phyloP scores from a whole-genome alignment of 2,797 vertebrate species.

The Enteromius anoplus region DNA sequence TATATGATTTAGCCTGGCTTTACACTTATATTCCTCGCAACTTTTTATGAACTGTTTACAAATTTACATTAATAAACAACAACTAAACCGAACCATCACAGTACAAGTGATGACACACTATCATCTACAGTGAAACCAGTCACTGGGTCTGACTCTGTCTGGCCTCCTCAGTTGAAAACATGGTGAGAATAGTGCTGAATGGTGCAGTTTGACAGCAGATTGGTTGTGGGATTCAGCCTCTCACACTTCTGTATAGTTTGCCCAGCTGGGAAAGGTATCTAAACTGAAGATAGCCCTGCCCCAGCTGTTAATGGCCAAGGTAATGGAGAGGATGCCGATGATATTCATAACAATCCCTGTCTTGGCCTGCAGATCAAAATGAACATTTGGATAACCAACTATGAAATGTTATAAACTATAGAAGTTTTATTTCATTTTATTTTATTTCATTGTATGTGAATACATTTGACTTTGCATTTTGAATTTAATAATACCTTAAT shows the following conservation, averaged over 20 bases:
- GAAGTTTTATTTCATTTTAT: too few relatives aligned
- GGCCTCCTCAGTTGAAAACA: background rate
- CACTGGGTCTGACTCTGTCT: constrained; percentile 5
- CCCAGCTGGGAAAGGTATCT: constrained; percentile 89
- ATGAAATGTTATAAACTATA: background rate
- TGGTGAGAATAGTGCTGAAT: constrained; percentile 6
- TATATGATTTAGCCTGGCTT: background rate
- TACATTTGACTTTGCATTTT: background rate
- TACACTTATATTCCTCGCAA: background rate
- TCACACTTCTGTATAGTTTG: constrained; percentile 83
- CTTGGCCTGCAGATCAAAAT: constrained; percentile 79
- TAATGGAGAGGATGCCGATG: constrained; percentile 87
- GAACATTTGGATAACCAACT: background rate
- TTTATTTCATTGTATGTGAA: background rate
- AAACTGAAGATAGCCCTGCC: constrained; percentile 88
- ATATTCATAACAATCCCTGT: constrained; percentile 92
- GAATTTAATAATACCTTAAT: background rate
- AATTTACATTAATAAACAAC: background rate
- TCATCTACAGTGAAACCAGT: constrained; percentile 24
- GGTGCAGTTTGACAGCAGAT: background rate
- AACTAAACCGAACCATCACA: background rate
- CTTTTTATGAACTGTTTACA: background rate
- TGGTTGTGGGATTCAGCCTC: background rate
- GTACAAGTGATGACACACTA: background rate
- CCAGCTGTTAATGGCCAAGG: constrained; percentile 94